Conservation (phyloP, 2,797 vertebrate genomes). For the Kryptopterus vitreolus region DNA sequence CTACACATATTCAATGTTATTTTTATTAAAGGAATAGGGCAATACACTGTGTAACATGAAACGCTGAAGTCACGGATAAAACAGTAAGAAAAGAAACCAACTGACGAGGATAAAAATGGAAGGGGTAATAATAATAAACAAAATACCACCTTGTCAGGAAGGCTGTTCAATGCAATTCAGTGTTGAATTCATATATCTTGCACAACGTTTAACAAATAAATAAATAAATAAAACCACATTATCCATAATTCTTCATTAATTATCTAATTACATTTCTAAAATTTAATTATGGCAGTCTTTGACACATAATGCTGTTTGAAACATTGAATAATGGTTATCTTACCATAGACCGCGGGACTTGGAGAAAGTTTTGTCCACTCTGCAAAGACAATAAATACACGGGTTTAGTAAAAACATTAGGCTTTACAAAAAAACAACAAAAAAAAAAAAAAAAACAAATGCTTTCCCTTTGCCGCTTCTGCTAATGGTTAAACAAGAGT, state of each 20-base stretch:
- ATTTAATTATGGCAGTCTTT: neutral
- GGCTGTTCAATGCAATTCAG: neutral
- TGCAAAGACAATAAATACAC: slow-evolving; percentile 57
- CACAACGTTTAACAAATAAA: neutral
- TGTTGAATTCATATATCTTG: neutral
- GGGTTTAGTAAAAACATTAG: slow-evolving; percentile 10
- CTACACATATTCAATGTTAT: neutral
- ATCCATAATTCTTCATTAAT: neutral
- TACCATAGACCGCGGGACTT: slow-evolving; percentile 69
- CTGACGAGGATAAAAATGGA: too few relatives aligned
- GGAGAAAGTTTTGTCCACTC: slow-evolving; percentile 72
- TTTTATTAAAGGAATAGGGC: too few relatives aligned
- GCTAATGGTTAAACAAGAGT: slow-evolving; percentile 11
- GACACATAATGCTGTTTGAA: neutral
- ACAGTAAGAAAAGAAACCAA: too few relatives aligned
- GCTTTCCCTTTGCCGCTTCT: neutral
- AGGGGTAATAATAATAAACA: too few relatives aligned
- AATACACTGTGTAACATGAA: too few relatives aligned
- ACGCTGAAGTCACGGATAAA: too few relatives aligned
- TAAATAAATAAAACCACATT: neutral
- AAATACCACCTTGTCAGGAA: too few relatives aligned
- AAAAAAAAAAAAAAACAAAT: too few relatives aligned
- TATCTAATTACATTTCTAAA: neutral
- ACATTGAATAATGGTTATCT: slow-evolving; percentile 47
- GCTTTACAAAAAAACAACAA: neutral